These are phyloP conservation scores for Labeo rohita DNA, from an alignment of 2,113 vertebrate species.

Conservation along the genomic window DNA sequence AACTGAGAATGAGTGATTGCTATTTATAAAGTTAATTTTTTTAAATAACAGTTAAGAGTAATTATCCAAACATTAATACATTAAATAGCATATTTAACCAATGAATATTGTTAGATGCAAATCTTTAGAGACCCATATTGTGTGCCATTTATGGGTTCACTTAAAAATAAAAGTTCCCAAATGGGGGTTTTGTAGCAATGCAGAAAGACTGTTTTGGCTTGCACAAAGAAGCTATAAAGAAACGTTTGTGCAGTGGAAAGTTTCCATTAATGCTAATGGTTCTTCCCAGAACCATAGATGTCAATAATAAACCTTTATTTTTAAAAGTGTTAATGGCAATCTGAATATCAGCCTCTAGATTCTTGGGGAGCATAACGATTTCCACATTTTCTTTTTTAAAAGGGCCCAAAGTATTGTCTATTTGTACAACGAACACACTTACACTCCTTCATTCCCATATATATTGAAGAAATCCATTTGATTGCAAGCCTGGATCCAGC, in stretches of 20 bases:
- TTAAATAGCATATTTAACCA: not conserved
- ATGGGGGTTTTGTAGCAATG: not conserved
- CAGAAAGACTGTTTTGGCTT: not conserved
- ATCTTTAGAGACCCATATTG: not conserved
- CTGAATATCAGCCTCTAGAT: not conserved
- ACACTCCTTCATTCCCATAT: conserved; percentile 86
- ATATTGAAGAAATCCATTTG: conserved; percentile 90
- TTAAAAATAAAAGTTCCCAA: not conserved
- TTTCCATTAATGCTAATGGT: not conserved
- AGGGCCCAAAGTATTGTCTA: not conserved
- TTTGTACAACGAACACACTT: conserved; percentile 51
- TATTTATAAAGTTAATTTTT: not conserved
- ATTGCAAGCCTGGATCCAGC: conserved; percentile 89
- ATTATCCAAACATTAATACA: not conserved
- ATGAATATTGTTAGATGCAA: not conserved
- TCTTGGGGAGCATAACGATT: not conserved
- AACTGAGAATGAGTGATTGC: not conserved
- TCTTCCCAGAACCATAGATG: not conserved
- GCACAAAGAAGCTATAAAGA: not conserved
- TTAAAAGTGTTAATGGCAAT: not conserved
- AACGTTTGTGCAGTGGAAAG: not conserved
- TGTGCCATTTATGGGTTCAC: not conserved
- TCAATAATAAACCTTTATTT: not conserved
- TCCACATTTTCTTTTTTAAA: not conserved
- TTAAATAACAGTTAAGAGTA: not conserved